A percentile compares a stretch with the other conserved stretches of the same genome.
Conservation (phyloP, 1,140 invertebrate genomes). For the Drosophila rhopaloa region DNA sequence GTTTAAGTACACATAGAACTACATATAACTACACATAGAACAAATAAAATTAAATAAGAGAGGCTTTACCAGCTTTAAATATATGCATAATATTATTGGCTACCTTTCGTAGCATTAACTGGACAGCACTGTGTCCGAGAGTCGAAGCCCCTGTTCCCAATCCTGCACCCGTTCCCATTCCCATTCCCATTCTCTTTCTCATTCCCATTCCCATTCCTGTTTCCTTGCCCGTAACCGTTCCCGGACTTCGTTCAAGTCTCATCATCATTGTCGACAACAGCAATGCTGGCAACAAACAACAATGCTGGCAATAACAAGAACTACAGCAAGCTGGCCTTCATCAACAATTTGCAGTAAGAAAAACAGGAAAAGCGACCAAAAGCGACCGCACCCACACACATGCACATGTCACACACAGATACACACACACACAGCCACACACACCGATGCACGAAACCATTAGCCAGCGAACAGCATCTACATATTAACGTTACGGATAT, state of each 20-base stretch:
- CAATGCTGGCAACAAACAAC: slow-evolving; percentile 53
- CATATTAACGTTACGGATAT: slow-evolving; percentile 69
- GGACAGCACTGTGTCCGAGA: background rate
- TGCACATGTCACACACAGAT: slow-evolving; percentile 40
- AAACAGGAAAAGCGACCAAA: slow-evolving; percentile 61
- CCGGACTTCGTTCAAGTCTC: slow-evolving; percentile 35
- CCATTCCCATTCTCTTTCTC: too few relatives aligned
- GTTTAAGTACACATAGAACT: too few relatives aligned
- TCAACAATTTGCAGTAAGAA: slow-evolving; percentile 75
- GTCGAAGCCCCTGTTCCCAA: too few relatives aligned
- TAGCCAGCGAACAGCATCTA: slow-evolving; percentile 46
- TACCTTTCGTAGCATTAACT: background rate
- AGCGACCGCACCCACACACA: slow-evolving; percentile 39
- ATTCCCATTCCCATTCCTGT: background rate
- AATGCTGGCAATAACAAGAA: slow-evolving; percentile 37
- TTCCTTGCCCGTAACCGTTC: slow-evolving; percentile 11
- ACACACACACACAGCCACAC: slow-evolving; percentile 13
- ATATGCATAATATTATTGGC: too few relatives aligned
- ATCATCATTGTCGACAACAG: slow-evolving; percentile 69
- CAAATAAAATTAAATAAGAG: background rate
- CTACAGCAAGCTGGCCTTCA: slow-evolving; percentile 59
- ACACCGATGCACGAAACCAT: slow-evolving; percentile 23
- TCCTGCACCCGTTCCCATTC: too few relatives aligned
- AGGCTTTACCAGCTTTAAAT: background rate
- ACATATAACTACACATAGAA: too few relatives aligned